Conservation (phyloP, 2,113 vertebrate genomes). For the Buteo buteo region DNA sequence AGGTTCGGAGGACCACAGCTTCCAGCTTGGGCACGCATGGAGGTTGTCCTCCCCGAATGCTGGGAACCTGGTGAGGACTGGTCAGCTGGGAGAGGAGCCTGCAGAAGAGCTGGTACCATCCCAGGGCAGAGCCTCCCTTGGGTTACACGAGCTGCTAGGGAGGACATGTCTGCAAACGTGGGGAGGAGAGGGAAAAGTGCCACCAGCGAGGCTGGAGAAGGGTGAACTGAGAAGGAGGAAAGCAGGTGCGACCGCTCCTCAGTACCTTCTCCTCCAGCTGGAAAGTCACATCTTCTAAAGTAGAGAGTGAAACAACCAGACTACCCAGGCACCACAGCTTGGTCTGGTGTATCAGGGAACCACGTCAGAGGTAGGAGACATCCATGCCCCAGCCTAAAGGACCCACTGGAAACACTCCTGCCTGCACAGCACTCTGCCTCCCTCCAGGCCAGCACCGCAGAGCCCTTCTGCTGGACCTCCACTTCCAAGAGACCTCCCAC, state of each 20-base stretch:
- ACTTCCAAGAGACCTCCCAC: neutral
- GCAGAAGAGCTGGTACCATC: neutral
- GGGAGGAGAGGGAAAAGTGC: neutral
- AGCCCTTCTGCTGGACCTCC: neutral
- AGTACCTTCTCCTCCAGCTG: neutral
- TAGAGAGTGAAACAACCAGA: neutral
- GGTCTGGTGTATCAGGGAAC: fast-evolving
- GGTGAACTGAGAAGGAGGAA: neutral
- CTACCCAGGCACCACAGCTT: fast-evolving
- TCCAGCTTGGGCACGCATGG: neutral
- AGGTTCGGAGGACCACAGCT: neutral
- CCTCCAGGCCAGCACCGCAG: neutral
- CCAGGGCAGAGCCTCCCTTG: neutral
- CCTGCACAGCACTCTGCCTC: neutral
- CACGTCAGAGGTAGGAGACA: neutral
- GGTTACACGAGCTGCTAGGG: neutral
- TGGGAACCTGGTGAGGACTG: neutral
- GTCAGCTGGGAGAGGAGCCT: neutral
- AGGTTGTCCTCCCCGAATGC: neutral
- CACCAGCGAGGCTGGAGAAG: neutral
- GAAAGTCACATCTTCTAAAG: neutral
- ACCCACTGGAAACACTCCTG: neutral
- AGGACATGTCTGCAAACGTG: fast-evolving
- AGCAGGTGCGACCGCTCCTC: neutral
- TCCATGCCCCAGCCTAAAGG: neutral